phyloP scores from a whole-genome alignment of 2,888 invertebrate genomes.

The Cancer borealis region DNA sequence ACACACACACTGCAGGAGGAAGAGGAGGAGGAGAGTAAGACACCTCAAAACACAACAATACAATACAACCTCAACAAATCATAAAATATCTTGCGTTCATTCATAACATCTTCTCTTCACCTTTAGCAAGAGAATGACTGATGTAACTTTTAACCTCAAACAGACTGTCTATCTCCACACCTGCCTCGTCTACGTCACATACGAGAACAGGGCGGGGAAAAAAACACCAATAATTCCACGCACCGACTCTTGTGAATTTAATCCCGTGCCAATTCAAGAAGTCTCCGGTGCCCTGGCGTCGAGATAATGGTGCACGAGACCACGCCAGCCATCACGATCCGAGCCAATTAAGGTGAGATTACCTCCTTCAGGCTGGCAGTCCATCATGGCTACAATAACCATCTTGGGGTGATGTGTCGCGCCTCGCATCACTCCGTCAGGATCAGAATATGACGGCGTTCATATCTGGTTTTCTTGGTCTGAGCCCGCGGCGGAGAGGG shows the following conservation, averaged over 20 bases:
- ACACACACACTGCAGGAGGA: not conserved
- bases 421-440: constrained; percentile 33
- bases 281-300: not conserved
- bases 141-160: not conserved
- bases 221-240: not conserved
- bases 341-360: constrained; percentile 33
- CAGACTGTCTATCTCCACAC: not conserved
- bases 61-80: not conserved
- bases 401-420: constrained; percentile 40
- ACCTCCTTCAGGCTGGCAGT: not conserved
- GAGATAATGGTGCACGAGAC: constrained; percentile 27
- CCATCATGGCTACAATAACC: constrained; percentile 41
- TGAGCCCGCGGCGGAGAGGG: not conserved
- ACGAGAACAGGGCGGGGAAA: not conserved
- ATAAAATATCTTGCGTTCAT: not conserved
- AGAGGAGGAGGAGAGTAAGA: not conserved
- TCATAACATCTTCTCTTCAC: not conserved
- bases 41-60: not conserved
- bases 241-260: not conserved
- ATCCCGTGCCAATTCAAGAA: not conserved
- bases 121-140: not conserved
- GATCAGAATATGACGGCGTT: not conserved
- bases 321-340: constrained; percentile 27
- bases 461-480: not conserved
- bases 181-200: not conserved